Conservation (phyloP, 2,888 invertebrate species). For the Mythimna pallens region DNA sequence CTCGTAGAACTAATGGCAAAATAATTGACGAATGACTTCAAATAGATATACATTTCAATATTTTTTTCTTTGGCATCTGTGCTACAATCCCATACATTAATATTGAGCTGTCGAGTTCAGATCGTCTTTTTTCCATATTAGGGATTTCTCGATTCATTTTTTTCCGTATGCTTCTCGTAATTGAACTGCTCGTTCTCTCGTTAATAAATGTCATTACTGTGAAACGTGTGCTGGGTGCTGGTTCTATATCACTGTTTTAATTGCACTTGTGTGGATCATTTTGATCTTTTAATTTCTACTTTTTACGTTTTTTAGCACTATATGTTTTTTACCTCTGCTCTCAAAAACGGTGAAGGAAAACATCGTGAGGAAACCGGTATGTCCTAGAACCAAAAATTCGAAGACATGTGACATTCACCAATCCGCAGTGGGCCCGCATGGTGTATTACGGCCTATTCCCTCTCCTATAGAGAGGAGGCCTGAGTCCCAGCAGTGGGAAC, state of each 20-base stretch:
- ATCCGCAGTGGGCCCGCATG: too few species aligned
- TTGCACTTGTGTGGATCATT: background rate
- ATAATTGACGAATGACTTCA: conserved; percentile 36
- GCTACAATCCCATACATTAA: conserved; percentile 28
- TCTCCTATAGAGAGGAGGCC: too few species aligned
- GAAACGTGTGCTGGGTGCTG: background rate
- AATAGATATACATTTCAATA: background rate
- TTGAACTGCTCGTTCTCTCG: conserved; percentile 13
- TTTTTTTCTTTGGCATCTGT: conserved; percentile 4
- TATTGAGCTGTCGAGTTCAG: background rate
- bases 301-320: too few species aligned
- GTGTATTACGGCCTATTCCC: too few species aligned
- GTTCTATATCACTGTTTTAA: background rate
- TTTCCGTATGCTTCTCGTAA: conserved; percentile 17
- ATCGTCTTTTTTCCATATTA: conserved; percentile 18
- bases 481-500: too few species aligned
- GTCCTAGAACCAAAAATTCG: too few species aligned
- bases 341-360: too few species aligned
- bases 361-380: too few species aligned
- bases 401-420: too few species aligned
- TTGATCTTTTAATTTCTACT: too few species aligned
- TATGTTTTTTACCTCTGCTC: too few species aligned
- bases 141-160: conserved; percentile 1
- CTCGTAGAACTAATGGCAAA: background rate
- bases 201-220: conserved; percentile 24